Conservation (phyloP, 2,113 vertebrate genomes). For the Ellobius talpinus region DNA sequence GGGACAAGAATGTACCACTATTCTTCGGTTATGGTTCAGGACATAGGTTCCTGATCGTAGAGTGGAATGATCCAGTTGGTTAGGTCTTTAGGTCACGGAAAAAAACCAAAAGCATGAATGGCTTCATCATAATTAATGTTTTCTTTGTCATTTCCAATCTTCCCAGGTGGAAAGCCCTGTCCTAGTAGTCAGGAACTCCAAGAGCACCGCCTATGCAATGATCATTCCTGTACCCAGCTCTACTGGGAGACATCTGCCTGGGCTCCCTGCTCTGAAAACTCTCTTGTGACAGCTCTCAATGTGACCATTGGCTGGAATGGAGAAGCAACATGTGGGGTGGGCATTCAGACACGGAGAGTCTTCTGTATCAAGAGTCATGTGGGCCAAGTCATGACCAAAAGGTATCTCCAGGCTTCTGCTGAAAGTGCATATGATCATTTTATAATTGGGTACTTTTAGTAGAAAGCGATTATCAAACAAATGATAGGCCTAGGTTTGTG, state of each 20-base stretch:
- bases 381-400: conserved; percentile 93
- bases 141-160: conserved; percentile 38
- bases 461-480: neutral
- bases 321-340: conserved; percentile 89
- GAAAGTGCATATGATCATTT: neutral
- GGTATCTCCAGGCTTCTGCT: conserved; percentile 86
- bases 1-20: neutral
- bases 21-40: neutral
- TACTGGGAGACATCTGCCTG: conserved; percentile 94
- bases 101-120: neutral
- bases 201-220: conserved; percentile 93
- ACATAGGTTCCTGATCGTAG: neutral
- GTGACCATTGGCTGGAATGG: conserved; percentile 84
- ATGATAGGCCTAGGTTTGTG: neutral
- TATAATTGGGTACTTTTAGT: neutral
- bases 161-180: conserved; percentile 91
- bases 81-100: neutral
- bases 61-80: neutral
- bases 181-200: conserved; percentile 90
- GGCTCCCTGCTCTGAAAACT: conserved; percentile 91
- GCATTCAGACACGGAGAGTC: conserved; percentile 92
- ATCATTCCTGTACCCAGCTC: conserved; percentile 91
- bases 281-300: conserved; percentile 85
- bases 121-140: neutral
- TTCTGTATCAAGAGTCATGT: conserved; percentile 91